A percentile compares a stretch with the other conserved stretches of the same genome.
These are phyloP conservation scores for Eristalis pertinax DNA, from an alignment of 2,888 invertebrate species.

Conservation along the genomic window DNA sequence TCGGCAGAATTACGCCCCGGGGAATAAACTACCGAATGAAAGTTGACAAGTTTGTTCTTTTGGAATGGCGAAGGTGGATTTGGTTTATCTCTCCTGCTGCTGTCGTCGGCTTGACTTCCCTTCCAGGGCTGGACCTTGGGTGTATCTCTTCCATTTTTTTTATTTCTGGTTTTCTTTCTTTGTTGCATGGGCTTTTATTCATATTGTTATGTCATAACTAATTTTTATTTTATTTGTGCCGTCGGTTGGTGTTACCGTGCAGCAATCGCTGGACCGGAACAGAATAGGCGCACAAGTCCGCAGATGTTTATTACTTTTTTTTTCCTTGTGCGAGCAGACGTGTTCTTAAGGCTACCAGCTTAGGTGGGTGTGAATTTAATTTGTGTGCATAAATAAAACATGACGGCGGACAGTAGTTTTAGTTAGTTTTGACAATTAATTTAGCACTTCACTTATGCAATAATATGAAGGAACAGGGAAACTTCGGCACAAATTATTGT, in stretches of 20 bases:
- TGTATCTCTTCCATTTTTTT: not conserved
- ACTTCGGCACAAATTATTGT: not conserved
- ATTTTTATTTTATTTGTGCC: conserved; percentile 41
- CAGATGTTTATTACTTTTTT: conserved; percentile 56
- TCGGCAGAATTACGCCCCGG: conserved; percentile 57
- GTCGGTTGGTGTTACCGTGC: not conserved
- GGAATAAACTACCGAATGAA: conserved; percentile 62
- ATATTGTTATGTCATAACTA: conserved; percentile 52
- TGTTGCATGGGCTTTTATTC: conserved; percentile 27
- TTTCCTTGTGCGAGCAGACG: not conserved
- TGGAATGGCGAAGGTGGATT: conserved; percentile 22
- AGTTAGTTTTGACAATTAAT: not conserved
- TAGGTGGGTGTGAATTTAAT: not conserved
- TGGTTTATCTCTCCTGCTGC: conserved; percentile 15
- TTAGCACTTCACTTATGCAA: not conserved
- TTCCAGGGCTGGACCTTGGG: not conserved
- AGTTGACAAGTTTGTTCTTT: conserved; percentile 60
- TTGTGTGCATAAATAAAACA: not conserved
- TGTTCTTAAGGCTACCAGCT: not conserved
- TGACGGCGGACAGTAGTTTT: conserved; percentile 28
- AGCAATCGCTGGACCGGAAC: conserved; percentile 42
- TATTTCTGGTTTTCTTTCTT: not conserved
- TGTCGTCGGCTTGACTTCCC: not conserved
- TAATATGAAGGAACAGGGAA: not conserved
- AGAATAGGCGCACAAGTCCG: conserved; percentile 29